Conservation (phyloP, 2,888 invertebrate genomes). For the Leucozona laternaria region DNA sequence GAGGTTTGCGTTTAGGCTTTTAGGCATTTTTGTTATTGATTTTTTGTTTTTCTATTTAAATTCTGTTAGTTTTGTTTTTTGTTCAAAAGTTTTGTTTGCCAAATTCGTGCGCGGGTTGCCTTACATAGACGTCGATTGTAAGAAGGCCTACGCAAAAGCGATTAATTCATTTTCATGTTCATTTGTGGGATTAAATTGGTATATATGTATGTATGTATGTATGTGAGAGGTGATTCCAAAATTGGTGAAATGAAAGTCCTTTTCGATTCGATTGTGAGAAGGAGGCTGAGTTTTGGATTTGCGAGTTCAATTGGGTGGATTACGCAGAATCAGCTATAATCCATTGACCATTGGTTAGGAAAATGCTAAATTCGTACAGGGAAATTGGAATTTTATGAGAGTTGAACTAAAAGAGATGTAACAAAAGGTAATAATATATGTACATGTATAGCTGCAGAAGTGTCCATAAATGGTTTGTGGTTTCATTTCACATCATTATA, state of each 20-base stretch:
- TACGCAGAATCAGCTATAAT: constrained; percentile 28
- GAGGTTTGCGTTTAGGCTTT: constrained; percentile 30
- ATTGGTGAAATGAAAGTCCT: constrained; percentile 71
- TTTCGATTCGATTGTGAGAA: constrained; percentile 20
- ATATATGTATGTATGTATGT: background rate
- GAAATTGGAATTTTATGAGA: constrained; percentile 66
- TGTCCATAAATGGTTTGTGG: constrained; percentile 22
- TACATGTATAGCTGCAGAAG: too few relatives aligned
- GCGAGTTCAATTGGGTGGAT: constrained; percentile 48
- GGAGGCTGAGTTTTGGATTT: constrained; percentile 9
- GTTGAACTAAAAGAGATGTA: background rate
- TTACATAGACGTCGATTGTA: constrained; percentile 38
- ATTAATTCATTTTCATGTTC: constrained; percentile 72
- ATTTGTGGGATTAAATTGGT: constrained; percentile 70
- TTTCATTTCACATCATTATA: background rate
- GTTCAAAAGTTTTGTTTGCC: constrained; percentile 46
- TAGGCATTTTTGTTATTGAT: constrained; percentile 28
- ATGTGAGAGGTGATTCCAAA: constrained; percentile 52
- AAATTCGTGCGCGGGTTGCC: constrained; percentile 62
- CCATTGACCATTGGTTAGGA: constrained; percentile 2
- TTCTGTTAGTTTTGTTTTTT: background rate
- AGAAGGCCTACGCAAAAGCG: constrained; percentile 64
- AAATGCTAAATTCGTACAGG: constrained; percentile 48
- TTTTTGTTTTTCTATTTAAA: background rate
- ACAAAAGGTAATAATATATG: background rate